These are phyloP conservation scores for Lasiurus cinereus DNA, from an alignment of 2,113 vertebrate genomes.

Conservation along the genomic window DNA sequence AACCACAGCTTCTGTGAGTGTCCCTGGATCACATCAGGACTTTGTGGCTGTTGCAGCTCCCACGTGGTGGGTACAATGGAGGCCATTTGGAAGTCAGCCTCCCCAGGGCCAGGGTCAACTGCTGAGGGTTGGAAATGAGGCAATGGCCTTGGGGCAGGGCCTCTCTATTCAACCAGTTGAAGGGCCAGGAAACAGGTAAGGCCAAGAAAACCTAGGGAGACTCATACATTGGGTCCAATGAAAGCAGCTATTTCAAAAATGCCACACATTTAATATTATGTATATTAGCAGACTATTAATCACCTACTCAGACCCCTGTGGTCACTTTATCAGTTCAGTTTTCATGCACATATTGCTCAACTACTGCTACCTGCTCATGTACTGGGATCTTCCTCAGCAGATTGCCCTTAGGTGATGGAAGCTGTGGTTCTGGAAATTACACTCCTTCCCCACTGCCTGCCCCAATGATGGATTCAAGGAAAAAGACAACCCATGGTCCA, in stretches of 20 bases:
- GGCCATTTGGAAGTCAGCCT: not conserved
- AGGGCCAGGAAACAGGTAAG: not conserved
- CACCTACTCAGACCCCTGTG: not conserved
- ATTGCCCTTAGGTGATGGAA: not conserved
- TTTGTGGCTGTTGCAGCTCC: not conserved
- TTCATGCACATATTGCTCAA: not conserved
- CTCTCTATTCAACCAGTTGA: not conserved
- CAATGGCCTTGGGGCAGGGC: not conserved
- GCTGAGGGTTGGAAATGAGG: not conserved
- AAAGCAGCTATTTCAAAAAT: slow-evolving; percentile 29
- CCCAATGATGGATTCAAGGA: not conserved
- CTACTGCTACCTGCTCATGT: not conserved
- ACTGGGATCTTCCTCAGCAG: not conserved
- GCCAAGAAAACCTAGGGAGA: not conserved
- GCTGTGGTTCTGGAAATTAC: not conserved
- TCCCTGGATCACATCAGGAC: not conserved
- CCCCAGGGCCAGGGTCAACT: not conserved
- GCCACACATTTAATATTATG: not conserved
- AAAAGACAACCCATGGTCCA: not conserved
- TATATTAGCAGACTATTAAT: slow-evolving; percentile 35
- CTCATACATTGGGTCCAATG: not conserved
- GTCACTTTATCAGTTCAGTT: not conserved
- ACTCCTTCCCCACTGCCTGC: not conserved
- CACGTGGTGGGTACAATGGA: not conserved
- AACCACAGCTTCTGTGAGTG: not conserved